These are phyloP conservation scores for Drosophila suzukii DNA, from an alignment of 1,140 invertebrate species.

Conservation along the genomic window DNA sequence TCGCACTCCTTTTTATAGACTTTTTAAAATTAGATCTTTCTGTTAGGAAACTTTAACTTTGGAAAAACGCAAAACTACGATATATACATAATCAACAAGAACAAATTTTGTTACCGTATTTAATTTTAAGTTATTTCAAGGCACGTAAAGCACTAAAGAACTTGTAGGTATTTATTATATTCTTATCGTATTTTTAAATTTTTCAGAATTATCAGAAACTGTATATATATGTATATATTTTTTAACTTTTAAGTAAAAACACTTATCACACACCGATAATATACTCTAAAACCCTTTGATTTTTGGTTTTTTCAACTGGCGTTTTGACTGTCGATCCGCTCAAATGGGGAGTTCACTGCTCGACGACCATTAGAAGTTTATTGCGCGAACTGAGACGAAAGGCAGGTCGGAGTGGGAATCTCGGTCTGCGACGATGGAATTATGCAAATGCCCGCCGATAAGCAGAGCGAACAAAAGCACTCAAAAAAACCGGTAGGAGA, in stretches of 20 bases:
- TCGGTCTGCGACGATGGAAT: slow-evolving; percentile 40
- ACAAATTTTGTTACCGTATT: no score
- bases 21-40: neutral
- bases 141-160: no score
- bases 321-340: slow-evolving; percentile 24
- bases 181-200: neutral
- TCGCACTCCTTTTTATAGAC: neutral
- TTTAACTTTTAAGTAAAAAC: neutral
- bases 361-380: slow-evolving; percentile 61
- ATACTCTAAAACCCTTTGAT: slow-evolving; percentile 1
- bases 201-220: neutral
- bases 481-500: slow-evolving; percentile 45
- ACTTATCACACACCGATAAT: slow-evolving; percentile 4
- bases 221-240: neutral
- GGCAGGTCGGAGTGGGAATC: slow-evolving; percentile 31
- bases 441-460: slow-evolving; percentile 61
- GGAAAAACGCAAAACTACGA: no score
- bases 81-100: no score
- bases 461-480: slow-evolving; percentile 34
- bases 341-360: slow-evolving; percentile 30
- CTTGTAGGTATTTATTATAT: no score
- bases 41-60: no score
- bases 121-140: no score
- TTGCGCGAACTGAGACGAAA: slow-evolving; percentile 47
- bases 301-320: neutral